phyloP scores from a whole-genome alignment of 2,797 vertebrate genomes.

The Gobionotothen gibberifrons region DNA sequence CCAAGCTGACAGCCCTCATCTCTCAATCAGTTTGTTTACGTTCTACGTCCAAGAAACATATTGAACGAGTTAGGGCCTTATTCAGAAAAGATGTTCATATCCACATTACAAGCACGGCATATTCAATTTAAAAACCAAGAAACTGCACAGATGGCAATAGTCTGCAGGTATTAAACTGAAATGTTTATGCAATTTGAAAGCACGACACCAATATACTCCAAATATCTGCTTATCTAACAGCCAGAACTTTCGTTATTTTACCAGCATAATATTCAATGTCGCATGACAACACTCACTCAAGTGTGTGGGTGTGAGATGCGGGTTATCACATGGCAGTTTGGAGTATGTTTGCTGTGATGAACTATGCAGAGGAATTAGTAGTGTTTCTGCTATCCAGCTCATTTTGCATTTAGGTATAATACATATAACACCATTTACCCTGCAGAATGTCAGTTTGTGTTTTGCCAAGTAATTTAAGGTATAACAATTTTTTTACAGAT shows the following conservation, averaged over 20 bases:
- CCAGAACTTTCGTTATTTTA: not conserved
- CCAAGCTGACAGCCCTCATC: constrained; percentile 21
- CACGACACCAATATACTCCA: constrained; percentile 4
- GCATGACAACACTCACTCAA: not conserved
- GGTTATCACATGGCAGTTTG: constrained; percentile 6
- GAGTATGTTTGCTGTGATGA: constrained; percentile 31
- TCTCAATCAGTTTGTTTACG: constrained; percentile 35
- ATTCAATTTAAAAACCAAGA: not conserved
- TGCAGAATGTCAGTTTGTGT: constrained; percentile 2
- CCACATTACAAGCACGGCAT: constrained; percentile 1
- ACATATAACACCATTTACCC: not conserved
- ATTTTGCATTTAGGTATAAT: constrained; percentile 16
- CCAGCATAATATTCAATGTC: constrained; percentile 2
- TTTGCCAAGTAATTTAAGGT: constrained; percentile 22
- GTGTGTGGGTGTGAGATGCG: not conserved
- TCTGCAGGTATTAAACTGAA: not conserved
- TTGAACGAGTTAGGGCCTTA: not conserved
- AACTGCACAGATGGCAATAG: constrained; percentile 4
- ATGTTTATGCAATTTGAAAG: not conserved
- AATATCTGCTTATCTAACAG: constrained; percentile 22
- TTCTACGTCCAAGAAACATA: constrained; percentile 9
- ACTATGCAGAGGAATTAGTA: constrained; percentile 1
- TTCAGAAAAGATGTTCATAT: not conserved
- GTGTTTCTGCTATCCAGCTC: constrained; percentile 10
- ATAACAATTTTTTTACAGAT: constrained; percentile 6